Base-by-base conservation (phyloP, 2,113 vertebrate genomes). In the Pygathrix nemaeus region DNA sequence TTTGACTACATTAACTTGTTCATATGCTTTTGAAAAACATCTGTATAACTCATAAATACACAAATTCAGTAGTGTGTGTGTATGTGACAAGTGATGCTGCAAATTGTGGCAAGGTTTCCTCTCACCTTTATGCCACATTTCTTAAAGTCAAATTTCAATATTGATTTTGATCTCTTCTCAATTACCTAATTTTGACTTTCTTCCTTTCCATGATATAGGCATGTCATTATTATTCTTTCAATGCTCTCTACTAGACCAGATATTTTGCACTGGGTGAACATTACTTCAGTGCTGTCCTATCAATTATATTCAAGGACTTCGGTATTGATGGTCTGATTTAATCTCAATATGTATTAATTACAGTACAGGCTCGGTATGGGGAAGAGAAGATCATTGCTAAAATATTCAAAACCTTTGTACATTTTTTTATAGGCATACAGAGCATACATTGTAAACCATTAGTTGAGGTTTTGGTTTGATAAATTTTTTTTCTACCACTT, bases 271-370 rank as follows among this genome's bases (percentile, higher is more conserved):
- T 70, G 8, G 32, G n/a, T 81, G 25, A 75, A 7, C 9, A 70
- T 87, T 80, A 80, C 55, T 90, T 96, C 50, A 96, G 17, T 83
- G 55, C 25, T 89, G 18, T 85, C 57, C 40, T 89, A 57, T 89
- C 38, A 95, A 21, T 64, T 93, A 43, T 87, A 4, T 87, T 84
- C 81, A 90, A 94, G 91, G 91, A 66, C 72, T 80, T 87, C 57
- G 14, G 55, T 88, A 97, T 52, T 40, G 81, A 90, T 83, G 35
- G 88, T 93, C 16, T 95, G 95, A 93, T 80, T 70, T 90, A 93
- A 70, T 76, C 45, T 94, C 70, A 94, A 88, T 94, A 87, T 57
- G 11, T 59, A 88, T 82, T 80, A 80, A 88, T 89, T 70, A 84
- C 6, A 90, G 5, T 64, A 50, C 23, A 72, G 12, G 17, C 52